Percentiles rank a stretch among this genome's conserved stretches.
These are phyloP conservation scores for Gastracanthus pulcherrimus DNA, from an alignment of 2,888 invertebrate species.

Conservation along the genomic window DNA sequence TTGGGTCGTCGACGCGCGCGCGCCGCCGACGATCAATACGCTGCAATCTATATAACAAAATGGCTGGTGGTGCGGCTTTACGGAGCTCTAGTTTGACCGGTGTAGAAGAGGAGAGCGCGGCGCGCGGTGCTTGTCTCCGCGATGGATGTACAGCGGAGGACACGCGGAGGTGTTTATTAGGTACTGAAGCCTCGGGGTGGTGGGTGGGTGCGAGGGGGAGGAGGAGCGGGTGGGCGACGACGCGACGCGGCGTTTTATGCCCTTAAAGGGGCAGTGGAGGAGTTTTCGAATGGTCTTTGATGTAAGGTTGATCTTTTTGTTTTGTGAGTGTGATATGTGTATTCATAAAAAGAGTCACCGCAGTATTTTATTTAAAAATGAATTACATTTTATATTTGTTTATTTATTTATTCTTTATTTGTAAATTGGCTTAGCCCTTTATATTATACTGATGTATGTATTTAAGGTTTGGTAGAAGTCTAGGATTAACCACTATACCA, in stretches of 20 bases:
- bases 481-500: too few species aligned
- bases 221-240: too few species aligned
- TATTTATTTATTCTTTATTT: too few species aligned
- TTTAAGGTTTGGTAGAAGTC: too few species aligned
- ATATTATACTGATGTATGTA: too few species aligned
- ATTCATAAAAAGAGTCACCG: too few species aligned
- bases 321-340: too few species aligned
- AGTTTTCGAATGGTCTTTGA: background rate
- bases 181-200: background rate
- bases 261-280: background rate
- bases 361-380: too few species aligned
- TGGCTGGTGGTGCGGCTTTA: constrained; percentile 70
- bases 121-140: constrained; percentile 3
- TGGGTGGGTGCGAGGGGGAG: too few species aligned
- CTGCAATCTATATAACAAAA: constrained; percentile 77
- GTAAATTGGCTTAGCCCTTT: too few species aligned
- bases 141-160: background rate
- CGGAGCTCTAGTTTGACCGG: constrained; percentile 61
- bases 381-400: too few species aligned
- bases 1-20: constrained; percentile 5
- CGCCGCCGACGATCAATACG: constrained; percentile 76
- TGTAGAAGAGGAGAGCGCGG: background rate
- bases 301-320: background rate
- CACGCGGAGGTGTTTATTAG: background rate
- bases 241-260: background rate